Percentiles rank a stretch among this genome's conserved stretches.
These are phyloP conservation scores for Rhabdomys dilectus DNA, from an alignment of 2,113 vertebrate genomes.

Conservation along the genomic window DNA sequence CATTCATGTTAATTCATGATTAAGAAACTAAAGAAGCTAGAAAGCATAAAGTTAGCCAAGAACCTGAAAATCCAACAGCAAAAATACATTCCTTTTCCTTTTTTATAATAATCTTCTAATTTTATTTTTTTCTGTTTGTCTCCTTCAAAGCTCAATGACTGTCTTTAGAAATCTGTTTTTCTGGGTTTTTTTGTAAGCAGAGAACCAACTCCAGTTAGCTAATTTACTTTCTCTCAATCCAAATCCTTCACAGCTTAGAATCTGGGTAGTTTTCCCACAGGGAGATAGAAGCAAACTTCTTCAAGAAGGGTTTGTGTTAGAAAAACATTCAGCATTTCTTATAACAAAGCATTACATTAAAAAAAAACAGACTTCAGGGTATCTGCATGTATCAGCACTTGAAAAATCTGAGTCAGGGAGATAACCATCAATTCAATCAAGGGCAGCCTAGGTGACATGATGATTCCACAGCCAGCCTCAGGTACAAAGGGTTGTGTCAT, in stretches of 20 bases:
- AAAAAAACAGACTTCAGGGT: background rate
- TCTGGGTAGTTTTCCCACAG: background rate
- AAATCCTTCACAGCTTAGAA: background rate
- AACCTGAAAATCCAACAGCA: background rate
- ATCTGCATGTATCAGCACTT: background rate
- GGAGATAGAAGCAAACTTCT: background rate
- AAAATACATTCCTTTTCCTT: background rate
- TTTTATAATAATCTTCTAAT: constrained; percentile 5
- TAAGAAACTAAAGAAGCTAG: background rate
- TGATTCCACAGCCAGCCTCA: background rate
- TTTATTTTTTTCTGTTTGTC: background rate
- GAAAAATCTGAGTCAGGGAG: background rate
- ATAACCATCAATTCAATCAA: background rate
- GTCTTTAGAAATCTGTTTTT: background rate
- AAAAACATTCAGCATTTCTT: background rate
- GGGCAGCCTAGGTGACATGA: background rate
- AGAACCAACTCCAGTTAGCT: background rate
- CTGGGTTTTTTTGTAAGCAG: background rate
- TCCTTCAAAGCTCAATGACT: background rate
- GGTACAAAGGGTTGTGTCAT: background rate
- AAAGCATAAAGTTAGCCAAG: background rate
- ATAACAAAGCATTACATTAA: background rate
- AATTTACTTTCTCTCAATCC: background rate
- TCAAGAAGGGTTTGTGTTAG: background rate
- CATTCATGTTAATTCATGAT: background rate